Conservation (phyloP, 1,140 invertebrate species). For the Ceratina japonica region DNA sequence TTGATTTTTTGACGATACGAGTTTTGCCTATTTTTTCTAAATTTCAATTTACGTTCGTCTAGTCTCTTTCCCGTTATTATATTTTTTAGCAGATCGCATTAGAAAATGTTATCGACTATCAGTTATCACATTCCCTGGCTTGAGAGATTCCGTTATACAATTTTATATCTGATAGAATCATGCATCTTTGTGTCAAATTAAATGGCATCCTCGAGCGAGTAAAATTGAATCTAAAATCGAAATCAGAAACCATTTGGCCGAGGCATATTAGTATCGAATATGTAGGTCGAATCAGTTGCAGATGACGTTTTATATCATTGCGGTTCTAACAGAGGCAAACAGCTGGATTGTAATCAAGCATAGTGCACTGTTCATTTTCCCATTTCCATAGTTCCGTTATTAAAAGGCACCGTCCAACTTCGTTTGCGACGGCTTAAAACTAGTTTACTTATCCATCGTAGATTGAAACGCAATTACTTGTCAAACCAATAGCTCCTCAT, state of each 20-base stretch:
- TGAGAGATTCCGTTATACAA: too few relatives aligned
- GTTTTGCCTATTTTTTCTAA: too few relatives aligned
- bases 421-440: background rate
- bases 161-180: too few relatives aligned
- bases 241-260: background rate
- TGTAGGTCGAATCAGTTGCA: background rate
- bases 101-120: too few relatives aligned
- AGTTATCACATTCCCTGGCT: too few relatives aligned
- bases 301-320: conserved; percentile 5
- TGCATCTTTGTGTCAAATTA: too few relatives aligned
- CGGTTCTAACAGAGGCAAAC: background rate
- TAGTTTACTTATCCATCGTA: background rate
- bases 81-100: too few relatives aligned
- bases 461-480: background rate
- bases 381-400: background rate
- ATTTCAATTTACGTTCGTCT: too few relatives aligned
- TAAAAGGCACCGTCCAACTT: background rate
- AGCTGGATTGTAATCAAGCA: background rate
- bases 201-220: background rate
- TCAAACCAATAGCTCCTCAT: background rate
- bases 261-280: background rate
- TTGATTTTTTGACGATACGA: too few relatives aligned
- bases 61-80: too few relatives aligned
- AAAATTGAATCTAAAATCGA: conserved; percentile 12
- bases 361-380: background rate